Base-by-base conservation (phyloP, 2,113 vertebrate species). In the Megaleporinus macrocephalus region DNA sequence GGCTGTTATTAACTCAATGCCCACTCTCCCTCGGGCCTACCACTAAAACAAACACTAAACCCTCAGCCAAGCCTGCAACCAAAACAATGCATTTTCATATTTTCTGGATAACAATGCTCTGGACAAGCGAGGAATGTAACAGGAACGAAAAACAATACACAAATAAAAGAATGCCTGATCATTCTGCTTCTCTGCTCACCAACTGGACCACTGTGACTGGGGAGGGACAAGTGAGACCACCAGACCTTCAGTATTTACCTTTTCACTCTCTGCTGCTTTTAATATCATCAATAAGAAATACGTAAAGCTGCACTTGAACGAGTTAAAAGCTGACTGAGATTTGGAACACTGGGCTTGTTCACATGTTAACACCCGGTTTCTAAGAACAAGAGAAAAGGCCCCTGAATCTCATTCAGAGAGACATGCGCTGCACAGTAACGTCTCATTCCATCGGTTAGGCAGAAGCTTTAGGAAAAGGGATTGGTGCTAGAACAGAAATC, bases 1-100 rank as follows among this genome's bases (percentile, higher is more conserved):
- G 33, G 71, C 33, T 61, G 63, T 70, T 44, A 71, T 47, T 79
- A 79, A 79, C 78, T 79, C 66, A 14, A 30, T 66, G 24, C 68
- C 66, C 66, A 24, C 29, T 49, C 10, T 51, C 13, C 63, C 77
- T 57, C 1, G 27, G 29, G 44, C 81, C 78, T 49, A 57, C 53
- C 7, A 20, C 63, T 44, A 70, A 70, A 70, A 44, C 20, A 41
- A 70, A 36, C 33, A n/a, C 10, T 13, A 44, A n/a, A 61, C 6
- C 57, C 24, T 24, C 57, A 24, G n/a, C 57, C 22, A 4, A 55
- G 53, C 53, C 53, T 55, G 49, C 20, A 61, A 10, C 57, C 22
- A 24, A 11, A 24, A 61, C 57, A 24, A 26, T 26, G 57, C 57
- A 26, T 12, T 61, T 26, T 12, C 57, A 24, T 44, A 11, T 44